Conservation (phyloP, 2,888 invertebrate genomes). For the Thymelicus acteon region DNA sequence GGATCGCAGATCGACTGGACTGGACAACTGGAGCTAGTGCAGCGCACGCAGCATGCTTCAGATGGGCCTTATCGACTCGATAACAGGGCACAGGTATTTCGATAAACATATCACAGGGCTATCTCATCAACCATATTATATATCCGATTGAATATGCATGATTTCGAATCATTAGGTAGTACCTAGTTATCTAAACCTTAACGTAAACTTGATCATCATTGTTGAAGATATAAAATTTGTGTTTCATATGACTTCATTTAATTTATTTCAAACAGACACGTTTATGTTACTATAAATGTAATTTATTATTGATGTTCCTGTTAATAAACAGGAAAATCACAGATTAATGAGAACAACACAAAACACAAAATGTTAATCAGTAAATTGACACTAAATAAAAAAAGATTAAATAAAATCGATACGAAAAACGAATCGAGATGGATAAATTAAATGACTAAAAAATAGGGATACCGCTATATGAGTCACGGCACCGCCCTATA, state of each 20-base stretch:
- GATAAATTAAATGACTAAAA: not conserved
- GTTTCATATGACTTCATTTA: no score
- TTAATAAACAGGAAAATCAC: no score
- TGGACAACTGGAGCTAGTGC: constrained; percentile 57
- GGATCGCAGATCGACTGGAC: constrained; percentile 56
- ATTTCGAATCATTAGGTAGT: not conserved
- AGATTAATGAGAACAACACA: no score
- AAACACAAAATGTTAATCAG: no score
- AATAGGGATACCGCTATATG: constrained; percentile 43
- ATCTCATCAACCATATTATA: constrained; percentile 3
- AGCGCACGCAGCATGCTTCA: constrained; percentile 64
- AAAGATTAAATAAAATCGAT: not conserved
- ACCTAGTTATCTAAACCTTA: no score
- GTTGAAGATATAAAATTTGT: no score
- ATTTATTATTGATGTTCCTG: no score
- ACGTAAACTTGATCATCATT: no score
- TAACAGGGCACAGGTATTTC: constrained; percentile 39
- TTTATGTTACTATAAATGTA: no score
- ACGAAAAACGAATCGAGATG: not conserved
- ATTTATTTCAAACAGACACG: no score
- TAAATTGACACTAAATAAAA: no score
- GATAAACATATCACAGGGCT: constrained; percentile 19
- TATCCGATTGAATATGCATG: not conserved
- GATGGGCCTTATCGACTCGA: constrained; percentile 62
- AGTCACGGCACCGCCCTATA: constrained; percentile 63